phyloP scores from a whole-genome alignment of 2,113 vertebrate species.

The human region DNA sequence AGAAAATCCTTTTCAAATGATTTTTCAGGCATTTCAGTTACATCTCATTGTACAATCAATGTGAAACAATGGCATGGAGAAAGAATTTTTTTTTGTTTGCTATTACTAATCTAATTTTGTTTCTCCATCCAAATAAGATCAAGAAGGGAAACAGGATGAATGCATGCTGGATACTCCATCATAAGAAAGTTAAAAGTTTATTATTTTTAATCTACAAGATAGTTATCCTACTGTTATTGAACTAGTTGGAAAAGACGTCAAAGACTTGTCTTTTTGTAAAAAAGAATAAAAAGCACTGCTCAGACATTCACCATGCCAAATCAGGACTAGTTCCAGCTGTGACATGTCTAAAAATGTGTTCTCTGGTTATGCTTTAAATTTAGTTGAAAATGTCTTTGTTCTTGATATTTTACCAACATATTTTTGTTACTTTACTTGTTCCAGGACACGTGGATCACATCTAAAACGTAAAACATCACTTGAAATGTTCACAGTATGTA shows the following conservation, averaged over 20 bases:
- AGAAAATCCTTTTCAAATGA: neutral
- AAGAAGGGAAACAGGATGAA: neutral
- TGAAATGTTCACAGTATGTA: neutral
- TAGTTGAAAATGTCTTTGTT: conserved; percentile 1
- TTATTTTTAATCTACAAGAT: neutral
- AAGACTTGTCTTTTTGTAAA: neutral
- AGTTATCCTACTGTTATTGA: neutral
- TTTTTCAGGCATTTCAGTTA: neutral
- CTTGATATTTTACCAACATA: neutral
- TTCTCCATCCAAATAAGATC: neutral
- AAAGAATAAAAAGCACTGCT: neutral
- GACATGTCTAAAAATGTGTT: neutral
- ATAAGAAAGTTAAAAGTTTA: neutral
- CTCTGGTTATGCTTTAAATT: neutral
- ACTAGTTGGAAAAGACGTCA: neutral
- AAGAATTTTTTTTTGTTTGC: neutral
- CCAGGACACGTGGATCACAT: neutral
- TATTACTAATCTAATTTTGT: neutral
- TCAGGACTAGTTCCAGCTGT: neutral
- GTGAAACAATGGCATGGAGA: neutral
- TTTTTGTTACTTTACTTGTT: neutral
- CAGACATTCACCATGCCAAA: neutral
- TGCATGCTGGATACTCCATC: neutral
- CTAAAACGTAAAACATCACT: neutral
- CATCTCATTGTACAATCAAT: neutral